These are phyloP conservation scores for Quadriops clusia DNA, from an alignment of 2,888 invertebrate genomes.

Conservation along the genomic window DNA sequence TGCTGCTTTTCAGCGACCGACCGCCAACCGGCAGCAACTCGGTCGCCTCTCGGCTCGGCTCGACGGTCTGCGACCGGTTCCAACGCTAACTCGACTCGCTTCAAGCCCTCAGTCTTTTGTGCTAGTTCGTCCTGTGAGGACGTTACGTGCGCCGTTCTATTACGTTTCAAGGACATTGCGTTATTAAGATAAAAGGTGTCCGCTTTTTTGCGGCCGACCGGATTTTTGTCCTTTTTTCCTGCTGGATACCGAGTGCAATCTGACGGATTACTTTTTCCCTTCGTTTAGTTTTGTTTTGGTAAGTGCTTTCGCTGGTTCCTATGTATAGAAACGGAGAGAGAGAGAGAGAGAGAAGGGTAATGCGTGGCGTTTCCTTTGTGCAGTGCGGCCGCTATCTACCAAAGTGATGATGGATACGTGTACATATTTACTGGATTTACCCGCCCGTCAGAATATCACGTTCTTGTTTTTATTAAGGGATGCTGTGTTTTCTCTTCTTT, in stretches of 20 bases:
- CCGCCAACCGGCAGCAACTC: constrained; percentile 8
- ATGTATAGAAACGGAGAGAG: constrained; percentile 7
- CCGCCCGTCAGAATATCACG: background rate
- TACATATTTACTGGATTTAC: constrained; percentile 7
- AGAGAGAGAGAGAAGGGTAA: constrained; percentile 12
- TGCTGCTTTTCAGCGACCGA: constrained; percentile 22
- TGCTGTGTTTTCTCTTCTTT: too few species aligned
- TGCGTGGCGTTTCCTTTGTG: constrained; percentile 17
- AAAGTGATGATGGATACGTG: constrained; percentile 14
- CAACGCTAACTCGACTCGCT: constrained; percentile 18
- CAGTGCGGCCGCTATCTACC: too few species aligned
- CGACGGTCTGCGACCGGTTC: constrained; percentile 21
- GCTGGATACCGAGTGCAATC: constrained; percentile 6
- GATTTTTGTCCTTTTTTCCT: constrained; percentile 3
- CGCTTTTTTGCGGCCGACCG: background rate
- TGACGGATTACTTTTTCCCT: constrained; percentile 4
- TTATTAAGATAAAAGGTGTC: constrained; percentile 5
- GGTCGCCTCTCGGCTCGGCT: constrained; percentile 19
- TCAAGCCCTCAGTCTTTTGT: constrained; percentile 26
- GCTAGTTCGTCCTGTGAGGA: constrained; percentile 20
- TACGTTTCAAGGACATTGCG: constrained; percentile 25
- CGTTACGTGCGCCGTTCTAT: constrained; percentile 15
- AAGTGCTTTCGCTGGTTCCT: constrained; percentile 12
- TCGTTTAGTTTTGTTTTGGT: constrained; percentile 12
- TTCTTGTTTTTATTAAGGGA: too few species aligned